Evolutionary conservation across 1,140 invertebrate species (phyloP).

Genomic region (Brachionus koreanus): DNA sequence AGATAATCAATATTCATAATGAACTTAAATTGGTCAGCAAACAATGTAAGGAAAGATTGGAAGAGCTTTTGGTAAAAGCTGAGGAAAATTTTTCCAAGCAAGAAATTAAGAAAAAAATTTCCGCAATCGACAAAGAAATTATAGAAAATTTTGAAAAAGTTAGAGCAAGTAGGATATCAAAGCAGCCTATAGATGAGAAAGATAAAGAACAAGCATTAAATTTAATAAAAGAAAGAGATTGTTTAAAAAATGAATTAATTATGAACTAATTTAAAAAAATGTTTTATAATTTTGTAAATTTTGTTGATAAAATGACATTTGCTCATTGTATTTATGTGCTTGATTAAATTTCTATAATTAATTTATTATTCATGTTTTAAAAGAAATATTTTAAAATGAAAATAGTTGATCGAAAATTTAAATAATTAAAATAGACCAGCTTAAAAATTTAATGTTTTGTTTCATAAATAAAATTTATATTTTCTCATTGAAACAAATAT

Average conservation of each 20-base stretch:
- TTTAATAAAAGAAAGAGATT: conserved; percentile 25
- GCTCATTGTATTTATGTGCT: neutral
- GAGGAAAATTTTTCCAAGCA: neutral
- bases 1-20: conserved; percentile 9
- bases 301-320: neutral
- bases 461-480: too few relatives aligned
- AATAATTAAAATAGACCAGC: too few relatives aligned
- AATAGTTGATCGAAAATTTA: too few relatives aligned
- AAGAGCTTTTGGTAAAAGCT: neutral
- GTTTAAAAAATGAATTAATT: neutral
- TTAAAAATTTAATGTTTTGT: too few relatives aligned
- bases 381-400: neutral
- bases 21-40: conserved; percentile 23
- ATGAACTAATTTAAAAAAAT: neutral
- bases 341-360: neutral
- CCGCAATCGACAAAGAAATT: neutral
- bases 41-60: conserved; percentile 17
- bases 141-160: conserved; percentile 1
- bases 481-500: too few relatives aligned
- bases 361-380: neutral
- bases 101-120: conserved; percentile 28
- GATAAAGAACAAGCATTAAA: conserved; percentile 1
- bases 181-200: conserved; percentile 1
- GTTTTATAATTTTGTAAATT: neutral
- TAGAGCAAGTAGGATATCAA: neutral